These are phyloP conservation scores for Smutsia gigantea DNA, from an alignment of 2,797 vertebrate genomes.

Conservation along the genomic window DNA sequence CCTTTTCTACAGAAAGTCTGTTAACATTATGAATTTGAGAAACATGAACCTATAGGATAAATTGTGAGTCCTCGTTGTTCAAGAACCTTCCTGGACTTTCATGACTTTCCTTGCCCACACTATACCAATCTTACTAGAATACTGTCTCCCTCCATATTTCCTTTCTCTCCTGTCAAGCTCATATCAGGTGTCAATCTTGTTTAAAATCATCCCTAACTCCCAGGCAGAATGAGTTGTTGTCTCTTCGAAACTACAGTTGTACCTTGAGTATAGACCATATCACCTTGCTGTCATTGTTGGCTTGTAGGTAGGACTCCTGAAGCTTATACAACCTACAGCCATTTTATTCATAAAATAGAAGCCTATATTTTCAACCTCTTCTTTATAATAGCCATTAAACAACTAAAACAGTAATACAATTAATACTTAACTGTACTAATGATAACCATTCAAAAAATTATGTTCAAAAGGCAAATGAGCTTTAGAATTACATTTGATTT, in stretches of 20 bases:
- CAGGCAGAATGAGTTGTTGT: background rate
- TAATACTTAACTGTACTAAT: background rate
- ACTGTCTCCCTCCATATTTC: fast-evolving
- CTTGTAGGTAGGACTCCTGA: background rate
- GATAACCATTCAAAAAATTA: background rate
- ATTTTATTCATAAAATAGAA: background rate
- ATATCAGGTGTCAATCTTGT: background rate
- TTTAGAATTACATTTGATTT: background rate
- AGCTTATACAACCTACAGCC: background rate
- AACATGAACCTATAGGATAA: background rate
- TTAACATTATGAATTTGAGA: background rate
- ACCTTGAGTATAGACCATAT: background rate
- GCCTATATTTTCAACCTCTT: background rate
- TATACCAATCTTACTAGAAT: background rate
- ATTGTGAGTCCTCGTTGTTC: background rate
- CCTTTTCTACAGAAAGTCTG: background rate
- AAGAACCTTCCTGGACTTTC: background rate
- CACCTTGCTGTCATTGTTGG: background rate
- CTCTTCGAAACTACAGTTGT: background rate
- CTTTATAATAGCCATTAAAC: slow-evolving; percentile 24
- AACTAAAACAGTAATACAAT: background rate
- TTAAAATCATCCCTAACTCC: background rate
- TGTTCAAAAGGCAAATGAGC: background rate
- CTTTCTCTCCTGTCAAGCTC: background rate
- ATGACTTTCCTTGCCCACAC: background rate